phyloP scores from a whole-genome alignment of 2,888 invertebrate genomes.

The Rhodophaea formosa region DNA sequence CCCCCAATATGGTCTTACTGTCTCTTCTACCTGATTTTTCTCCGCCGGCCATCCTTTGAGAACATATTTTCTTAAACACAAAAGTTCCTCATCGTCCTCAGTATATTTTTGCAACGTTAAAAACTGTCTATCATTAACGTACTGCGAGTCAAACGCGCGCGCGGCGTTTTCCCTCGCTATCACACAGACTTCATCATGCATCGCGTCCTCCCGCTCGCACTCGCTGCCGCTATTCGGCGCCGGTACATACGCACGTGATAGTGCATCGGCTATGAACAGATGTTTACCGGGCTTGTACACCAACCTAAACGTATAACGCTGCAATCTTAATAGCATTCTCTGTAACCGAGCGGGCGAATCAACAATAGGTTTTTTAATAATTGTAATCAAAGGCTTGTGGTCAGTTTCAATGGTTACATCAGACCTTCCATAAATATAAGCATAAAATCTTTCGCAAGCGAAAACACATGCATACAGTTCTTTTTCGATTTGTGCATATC shows the following conservation, averaged over 20 bases:
- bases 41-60: background rate
- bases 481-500: slow-evolving; percentile 20
- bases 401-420: slow-evolving; percentile 21
- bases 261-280: slow-evolving; percentile 29
- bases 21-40: background rate
- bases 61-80: background rate
- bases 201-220: slow-evolving; percentile 12
- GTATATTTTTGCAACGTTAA: slow-evolving; percentile 23
- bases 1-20: slow-evolving; percentile 1
- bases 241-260: slow-evolving; percentile 25
- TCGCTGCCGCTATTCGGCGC: background rate
- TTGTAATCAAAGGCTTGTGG: slow-evolving; percentile 23
- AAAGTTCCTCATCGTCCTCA: slow-evolving; percentile 13
- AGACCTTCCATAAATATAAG: slow-evolving; percentile 24
- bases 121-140: slow-evolving; percentile 24
- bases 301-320: slow-evolving; percentile 18
- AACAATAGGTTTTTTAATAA: slow-evolving; percentile 24
- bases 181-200: slow-evolving; percentile 21
- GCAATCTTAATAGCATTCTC: slow-evolving; percentile 25
- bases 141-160: background rate
- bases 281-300: slow-evolving; percentile 27
- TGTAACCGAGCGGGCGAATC: slow-evolving; percentile 22
- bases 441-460: slow-evolving; percentile 29
- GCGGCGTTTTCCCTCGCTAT: slow-evolving; percentile 12
- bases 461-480: slow-evolving; percentile 30